Percentiles rank a stretch among this genome's conserved stretches.
These are phyloP conservation scores for Antheraea assamensis DNA, from an alignment of 2,888 invertebrate genomes.

Conservation along the genomic window DNA sequence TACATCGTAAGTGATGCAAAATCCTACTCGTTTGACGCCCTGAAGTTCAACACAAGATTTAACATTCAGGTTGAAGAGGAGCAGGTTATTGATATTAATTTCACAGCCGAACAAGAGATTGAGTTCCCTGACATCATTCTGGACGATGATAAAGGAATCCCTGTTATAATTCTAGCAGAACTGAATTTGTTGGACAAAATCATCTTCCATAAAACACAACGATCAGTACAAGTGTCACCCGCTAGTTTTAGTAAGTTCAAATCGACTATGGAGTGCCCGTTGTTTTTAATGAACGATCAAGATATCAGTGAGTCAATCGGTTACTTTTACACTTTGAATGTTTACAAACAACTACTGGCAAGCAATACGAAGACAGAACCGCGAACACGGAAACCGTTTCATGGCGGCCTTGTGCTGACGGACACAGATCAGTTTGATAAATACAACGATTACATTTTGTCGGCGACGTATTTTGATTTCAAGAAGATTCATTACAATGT, in stretches of 20 bases:
- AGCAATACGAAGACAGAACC: slow-evolving; percentile 43
- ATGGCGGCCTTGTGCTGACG: slow-evolving; percentile 49
- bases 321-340: slow-evolving; percentile 52
- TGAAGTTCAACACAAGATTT: slow-evolving; percentile 43
- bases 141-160: slow-evolving; percentile 50
- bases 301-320: slow-evolving; percentile 26
- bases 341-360: slow-evolving; percentile 46
- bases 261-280: too few species aligned
- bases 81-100: slow-evolving; percentile 39
- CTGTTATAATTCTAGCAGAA: slow-evolving; percentile 45
- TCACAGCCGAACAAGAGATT: slow-evolving; percentile 46
- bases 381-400: slow-evolving; percentile 44
- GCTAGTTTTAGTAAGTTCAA: too few species aligned
- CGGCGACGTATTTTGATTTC: slow-evolving; percentile 49
- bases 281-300: too few species aligned
- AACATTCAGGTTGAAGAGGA: slow-evolving; percentile 35
- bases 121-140: slow-evolving; percentile 52
- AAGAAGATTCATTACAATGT: slow-evolving; percentile 49
- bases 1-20: slow-evolving; percentile 48
- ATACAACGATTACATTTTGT: slow-evolving; percentile 54
- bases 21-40: slow-evolving; percentile 47
- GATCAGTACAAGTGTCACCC: slow-evolving; percentile 28
- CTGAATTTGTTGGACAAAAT: slow-evolving; percentile 46
- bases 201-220: slow-evolving; percentile 37
- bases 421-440: slow-evolving; percentile 47